Evolutionary conservation across 2,113 vertebrate genomes (phyloP), one percentile per base, ranked within the genome.

Genomic region (Pomatostomus ruficeps): DNA sequence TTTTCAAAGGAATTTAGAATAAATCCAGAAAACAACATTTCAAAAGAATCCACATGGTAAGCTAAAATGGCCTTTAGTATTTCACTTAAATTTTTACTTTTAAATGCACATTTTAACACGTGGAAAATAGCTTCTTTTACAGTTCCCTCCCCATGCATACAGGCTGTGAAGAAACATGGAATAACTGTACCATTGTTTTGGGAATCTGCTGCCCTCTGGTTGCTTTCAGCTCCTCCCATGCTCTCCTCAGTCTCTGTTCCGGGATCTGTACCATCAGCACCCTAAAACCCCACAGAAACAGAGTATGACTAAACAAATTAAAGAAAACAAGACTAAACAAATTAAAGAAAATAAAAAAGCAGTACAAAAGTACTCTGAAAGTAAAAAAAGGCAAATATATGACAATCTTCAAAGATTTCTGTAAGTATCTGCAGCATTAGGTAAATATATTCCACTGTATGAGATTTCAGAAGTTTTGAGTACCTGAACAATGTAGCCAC

Each of bases 241-340:
- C 99, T 99, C 95, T 99, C 99, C 97, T 99, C 99, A 7, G 98
- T 99, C 97, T 99, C 99, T 25, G 99, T 99, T 89, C 99, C 98
- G 8, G 99, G 99, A 90, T 99, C 99, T 19, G 99, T 99, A 81
- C 98, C 98, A 40, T 99, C 99, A 94, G 98, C 98, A 88, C 98
- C 99, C 99, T 99, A 78, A 91, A 90, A 80, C 14, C 6, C 17
- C 77, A 68, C 29, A 96, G 40, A 89, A 89, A 51, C 17, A 78
- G 5, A 24, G 5, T 8, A 55, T 19, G 25, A 91, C 18, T 86
- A 23, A 96, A 58, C 16, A 54, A 52, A 25, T 49, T 24, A 20
- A 0, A 70, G 13, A n/a, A n/a, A n/a, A n/a, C n/a, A n/a, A n/a
- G 25, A 91, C 18, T 86, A 23, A 96, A 58, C 16, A 54, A 52